A percentile compares a stretch with the other conserved stretches of the same genome.
phyloP scores from a whole-genome alignment of 2,113 vertebrate genomes.

The Hemichromis elongatus region DNA sequence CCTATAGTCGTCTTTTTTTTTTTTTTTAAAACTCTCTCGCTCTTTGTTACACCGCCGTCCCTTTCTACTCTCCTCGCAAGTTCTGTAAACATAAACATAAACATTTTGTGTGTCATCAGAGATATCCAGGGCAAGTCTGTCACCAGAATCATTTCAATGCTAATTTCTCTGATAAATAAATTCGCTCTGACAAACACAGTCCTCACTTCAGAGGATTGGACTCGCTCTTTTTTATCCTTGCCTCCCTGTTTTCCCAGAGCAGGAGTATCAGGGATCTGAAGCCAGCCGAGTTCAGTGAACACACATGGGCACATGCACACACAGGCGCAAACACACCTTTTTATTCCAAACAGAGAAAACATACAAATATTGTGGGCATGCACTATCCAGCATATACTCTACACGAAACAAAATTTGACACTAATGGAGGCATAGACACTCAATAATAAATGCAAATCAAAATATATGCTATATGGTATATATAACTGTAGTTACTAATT shows the following conservation, averaged over 20 bases:
- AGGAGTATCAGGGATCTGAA: constrained; percentile 42
- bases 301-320: neutral
- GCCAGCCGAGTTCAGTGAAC: constrained; percentile 37
- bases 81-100: constrained; percentile 67
- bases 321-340: constrained; percentile 10
- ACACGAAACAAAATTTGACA: constrained; percentile 3
- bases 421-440: neutral
- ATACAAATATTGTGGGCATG: constrained; percentile 21
- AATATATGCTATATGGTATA: neutral
- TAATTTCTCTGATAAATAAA: constrained; percentile 73
- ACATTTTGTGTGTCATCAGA: constrained; percentile 59
- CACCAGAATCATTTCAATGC: constrained; percentile 68
- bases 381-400: neutral
- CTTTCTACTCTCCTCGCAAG: neutral
- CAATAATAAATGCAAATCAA: neutral
- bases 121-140: constrained; percentile 57
- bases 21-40: neutral
- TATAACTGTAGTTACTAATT: neutral
- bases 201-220: constrained; percentile 59
- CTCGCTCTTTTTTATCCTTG: neutral
- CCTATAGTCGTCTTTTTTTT: neutral
- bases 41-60: neutral
- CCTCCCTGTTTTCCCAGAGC: constrained; percentile 4
- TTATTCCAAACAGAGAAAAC: constrained; percentile 15
- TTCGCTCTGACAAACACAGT: constrained; percentile 63